Evolutionary conservation across 2,888 invertebrate genomes (phyloP), one percentile per base, ranked within the genome.

Genomic region (Ecliptopera silaceata): DNA sequence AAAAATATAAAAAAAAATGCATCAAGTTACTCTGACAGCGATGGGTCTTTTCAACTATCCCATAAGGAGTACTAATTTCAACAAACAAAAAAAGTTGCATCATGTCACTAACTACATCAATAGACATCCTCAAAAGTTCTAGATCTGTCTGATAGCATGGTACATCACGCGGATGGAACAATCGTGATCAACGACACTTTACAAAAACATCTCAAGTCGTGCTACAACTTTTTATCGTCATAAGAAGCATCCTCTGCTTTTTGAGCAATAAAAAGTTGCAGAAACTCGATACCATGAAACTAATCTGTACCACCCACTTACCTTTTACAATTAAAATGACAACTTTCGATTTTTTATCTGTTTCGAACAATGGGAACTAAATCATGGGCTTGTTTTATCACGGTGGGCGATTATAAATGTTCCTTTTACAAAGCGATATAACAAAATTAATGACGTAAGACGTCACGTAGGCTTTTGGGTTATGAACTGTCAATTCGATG

Each of bases 391-490:
- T 18, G 39, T 48, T 48, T 44, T 11, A 36, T 61, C 39, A 22
- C 18, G 42, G 67, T 71, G 66, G 72, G 69, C 66, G 69, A 56
- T 63, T 56, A 61, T 64, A 56, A 62, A 63, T 65, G 61, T 61
- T 61, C 60, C 64, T 56, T 68, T 64, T 61, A 67, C 64, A 59
- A 41, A 44, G 44, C 39, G 32, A 54, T 36, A 10, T 65, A 65
- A 66, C 68, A 68, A 75, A n/a, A 71, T 68, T 62, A 8, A 43
- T 66, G 56, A 64, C 54, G 31, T 44, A 34, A 41, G 57, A 61
- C 74, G 79, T 79, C 81, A 80, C 75, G 77, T 80, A 80, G 80
- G 76, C 72, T 80, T 81, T 77, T 73, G 79, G 73, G 73, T 70
- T 70, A 71, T 69, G 70, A 68, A 72, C 74, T 72, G 68, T 66